Evolutionary conservation across 2,797 vertebrate species (phyloP).

Genomic region (Oryzias sinensis): DNA sequence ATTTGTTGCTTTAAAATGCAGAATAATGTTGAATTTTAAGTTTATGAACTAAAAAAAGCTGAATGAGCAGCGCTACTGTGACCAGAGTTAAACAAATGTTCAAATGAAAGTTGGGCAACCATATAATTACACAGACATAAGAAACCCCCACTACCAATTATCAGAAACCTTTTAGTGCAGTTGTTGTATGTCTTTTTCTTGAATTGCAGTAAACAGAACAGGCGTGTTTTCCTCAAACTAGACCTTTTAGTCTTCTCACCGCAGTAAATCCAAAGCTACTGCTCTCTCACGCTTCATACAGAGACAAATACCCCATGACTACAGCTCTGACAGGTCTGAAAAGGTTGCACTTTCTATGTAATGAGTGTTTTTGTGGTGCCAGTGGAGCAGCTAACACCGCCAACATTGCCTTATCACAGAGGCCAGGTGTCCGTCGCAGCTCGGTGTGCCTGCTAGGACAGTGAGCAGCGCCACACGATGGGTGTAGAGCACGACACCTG

Average conservation of each 20-base stretch:
- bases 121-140: too few relatives aligned
- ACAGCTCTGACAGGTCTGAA: slow-evolving; percentile 57
- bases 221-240: slow-evolving; percentile 1
- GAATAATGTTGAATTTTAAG: too few relatives aligned
- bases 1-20: too few relatives aligned
- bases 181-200: too few relatives aligned
- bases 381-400: slow-evolving; percentile 46
- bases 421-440: slow-evolving; percentile 70
- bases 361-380: slow-evolving; percentile 50
- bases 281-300: slow-evolving; percentile 26
- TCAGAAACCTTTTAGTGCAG: too few relatives aligned
- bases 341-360: slow-evolving; percentile 55
- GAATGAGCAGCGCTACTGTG: too few relatives aligned
- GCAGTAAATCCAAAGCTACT: slow-evolving; percentile 40
- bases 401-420: slow-evolving; percentile 50
- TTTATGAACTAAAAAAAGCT: too few relatives aligned
- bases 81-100: too few relatives aligned
- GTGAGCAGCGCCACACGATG: slow-evolving; percentile 56
- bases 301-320: slow-evolving; percentile 50
- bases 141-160: too few relatives aligned
- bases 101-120: too few relatives aligned
- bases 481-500: slow-evolving; percentile 64
- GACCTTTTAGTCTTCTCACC: slow-evolving; percentile 38
- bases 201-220: neutral
- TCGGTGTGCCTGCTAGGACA: slow-evolving; percentile 51